These are phyloP conservation scores for Parthenolecanium corni DNA, from an alignment of 2,888 invertebrate species.

Conservation along the genomic window DNA sequence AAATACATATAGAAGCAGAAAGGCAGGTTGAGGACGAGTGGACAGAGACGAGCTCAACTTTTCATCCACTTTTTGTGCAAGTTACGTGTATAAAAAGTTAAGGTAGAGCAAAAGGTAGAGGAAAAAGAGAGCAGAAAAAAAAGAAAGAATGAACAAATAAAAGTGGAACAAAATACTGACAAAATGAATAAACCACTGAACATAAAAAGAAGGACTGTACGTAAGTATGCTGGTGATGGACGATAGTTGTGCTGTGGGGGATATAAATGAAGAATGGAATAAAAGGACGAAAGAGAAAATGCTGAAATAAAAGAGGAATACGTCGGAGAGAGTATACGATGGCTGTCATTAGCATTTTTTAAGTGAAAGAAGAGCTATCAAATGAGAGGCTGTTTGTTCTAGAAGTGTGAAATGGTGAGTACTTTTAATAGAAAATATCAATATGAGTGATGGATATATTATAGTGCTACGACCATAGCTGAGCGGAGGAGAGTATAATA, in stretches of 20 bases:
- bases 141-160: no score
- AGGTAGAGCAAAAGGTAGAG: background rate
- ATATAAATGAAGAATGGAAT: background rate
- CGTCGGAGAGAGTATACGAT: background rate
- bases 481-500: no score
- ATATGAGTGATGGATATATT: constrained; percentile 13
- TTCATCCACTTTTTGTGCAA: no score
- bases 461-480: no score
- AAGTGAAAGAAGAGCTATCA: constrained; percentile 5
- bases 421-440: constrained; percentile 11
- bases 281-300: background rate
- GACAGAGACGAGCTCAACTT: no score
- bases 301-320: background rate
- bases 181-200: no score
- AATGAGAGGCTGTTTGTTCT: constrained; percentile 16
- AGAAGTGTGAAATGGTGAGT: constrained; percentile 5
- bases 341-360: constrained; percentile 15
- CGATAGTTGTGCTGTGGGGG: no score
- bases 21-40: no score
- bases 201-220: no score
- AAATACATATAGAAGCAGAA: background rate
- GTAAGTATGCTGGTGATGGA: background rate
- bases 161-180: no score
- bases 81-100: background rate
- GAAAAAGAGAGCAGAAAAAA: background rate